phyloP scores from a whole-genome alignment of 1,140 invertebrate species.

The Aricia agestis region DNA sequence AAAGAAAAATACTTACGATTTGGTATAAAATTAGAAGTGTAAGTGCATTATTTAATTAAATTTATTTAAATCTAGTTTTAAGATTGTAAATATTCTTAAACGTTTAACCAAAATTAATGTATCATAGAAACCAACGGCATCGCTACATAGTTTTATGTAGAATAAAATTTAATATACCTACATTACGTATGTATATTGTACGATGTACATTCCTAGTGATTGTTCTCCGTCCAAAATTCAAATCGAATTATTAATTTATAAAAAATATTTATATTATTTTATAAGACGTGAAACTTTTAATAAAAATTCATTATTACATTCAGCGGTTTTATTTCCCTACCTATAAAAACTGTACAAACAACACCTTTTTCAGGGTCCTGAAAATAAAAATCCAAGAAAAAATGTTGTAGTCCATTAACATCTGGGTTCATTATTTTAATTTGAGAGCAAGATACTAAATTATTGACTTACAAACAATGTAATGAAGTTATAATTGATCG shows the following conservation, averaged over 20 bases:
- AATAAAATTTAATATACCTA: slow-evolving; percentile 50
- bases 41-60: not conserved
- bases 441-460: too few species aligned
- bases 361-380: too few species aligned
- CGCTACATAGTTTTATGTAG: slow-evolving; percentile 59
- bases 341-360: too few species aligned
- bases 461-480: too few species aligned
- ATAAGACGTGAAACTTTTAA: slow-evolving; percentile 16
- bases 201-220: slow-evolving; percentile 29
- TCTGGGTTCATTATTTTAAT: too few species aligned
- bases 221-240: slow-evolving; percentile 55
- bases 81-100: not conserved
- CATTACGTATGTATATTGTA: slow-evolving; percentile 62
- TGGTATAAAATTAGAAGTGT: not conserved
- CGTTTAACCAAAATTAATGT: not conserved
- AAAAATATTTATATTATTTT: slow-evolving; percentile 57
- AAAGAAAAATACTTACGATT: not conserved
- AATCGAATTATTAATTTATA: slow-evolving; percentile 63
- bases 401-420: too few species aligned
- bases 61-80: not conserved
- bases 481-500: too few species aligned
- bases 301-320: slow-evolving; percentile 29
- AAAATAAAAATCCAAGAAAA: too few species aligned
- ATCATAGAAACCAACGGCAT: not conserved
- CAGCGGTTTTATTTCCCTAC: not conserved